Conservation (phyloP, 2,888 invertebrate species). For the Pyrrhia umbra region DNA sequence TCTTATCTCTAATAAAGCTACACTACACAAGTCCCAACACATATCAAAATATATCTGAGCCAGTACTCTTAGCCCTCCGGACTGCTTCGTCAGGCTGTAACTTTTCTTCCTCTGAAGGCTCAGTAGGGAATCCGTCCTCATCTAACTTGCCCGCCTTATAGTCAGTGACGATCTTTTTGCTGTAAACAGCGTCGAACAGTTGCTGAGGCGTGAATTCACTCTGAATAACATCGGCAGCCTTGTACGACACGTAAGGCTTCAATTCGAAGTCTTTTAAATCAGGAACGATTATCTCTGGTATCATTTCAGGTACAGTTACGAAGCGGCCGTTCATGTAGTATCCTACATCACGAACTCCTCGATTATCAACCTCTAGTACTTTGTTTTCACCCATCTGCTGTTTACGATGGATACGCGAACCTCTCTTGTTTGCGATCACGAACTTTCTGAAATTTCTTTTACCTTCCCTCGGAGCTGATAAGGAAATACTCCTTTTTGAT, state of each 20-base stretch:
- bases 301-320: slow-evolving; percentile 94
- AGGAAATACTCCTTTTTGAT: slow-evolving; percentile 79
- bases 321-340: slow-evolving; percentile 89
- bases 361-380: slow-evolving; percentile 92
- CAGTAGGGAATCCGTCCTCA: slow-evolving; percentile 91
- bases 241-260: slow-evolving; percentile 98
- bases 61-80: slow-evolving; percentile 92
- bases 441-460: slow-evolving; percentile 96
- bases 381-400: slow-evolving; percentile 90
- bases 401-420: slow-evolving; percentile 92
- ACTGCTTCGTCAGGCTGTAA: slow-evolving; percentile 93
- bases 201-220: slow-evolving; percentile 95
- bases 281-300: slow-evolving; percentile 98
- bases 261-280: slow-evolving; percentile 95
- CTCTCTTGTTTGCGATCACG: slow-evolving; percentile 93
- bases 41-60: slow-evolving; percentile 94
- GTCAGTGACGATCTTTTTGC: slow-evolving; percentile 94
- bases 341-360: slow-evolving; percentile 93
- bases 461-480: slow-evolving; percentile 87
- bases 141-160: slow-evolving; percentile 93
- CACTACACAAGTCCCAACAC: slow-evolving; percentile 56
- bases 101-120: slow-evolving; percentile 93
- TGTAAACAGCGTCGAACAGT: slow-evolving; percentile 95
- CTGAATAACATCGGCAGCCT: slow-evolving; percentile 93
- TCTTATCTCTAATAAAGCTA: slow-evolving; percentile 64